Percentiles rank a stretch among this genome's conserved stretches.
These are phyloP conservation scores for Erythrolamprus reginae DNA, from an alignment of 2,113 vertebrate genomes.

Conservation along the genomic window DNA sequence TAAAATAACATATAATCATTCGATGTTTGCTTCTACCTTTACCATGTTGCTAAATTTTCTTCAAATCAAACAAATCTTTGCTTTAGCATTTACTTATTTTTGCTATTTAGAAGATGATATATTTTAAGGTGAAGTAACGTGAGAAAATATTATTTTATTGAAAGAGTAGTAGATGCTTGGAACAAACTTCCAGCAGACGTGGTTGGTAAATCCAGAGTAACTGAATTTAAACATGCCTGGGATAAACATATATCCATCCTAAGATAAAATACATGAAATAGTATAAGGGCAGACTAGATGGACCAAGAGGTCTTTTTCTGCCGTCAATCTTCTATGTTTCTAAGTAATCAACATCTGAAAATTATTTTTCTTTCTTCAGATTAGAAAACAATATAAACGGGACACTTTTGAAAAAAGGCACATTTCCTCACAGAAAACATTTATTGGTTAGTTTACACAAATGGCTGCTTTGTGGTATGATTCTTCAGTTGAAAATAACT, in stretches of 20 bases:
- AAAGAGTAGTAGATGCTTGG: no score
- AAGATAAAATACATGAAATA: no score
- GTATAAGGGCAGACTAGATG: no score
- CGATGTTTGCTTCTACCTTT: not conserved
- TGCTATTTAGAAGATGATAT: not conserved
- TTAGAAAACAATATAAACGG: not conserved
- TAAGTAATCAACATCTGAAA: not conserved
- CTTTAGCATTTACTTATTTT: not conserved
- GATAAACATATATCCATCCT: no score
- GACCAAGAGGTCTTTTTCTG: no score
- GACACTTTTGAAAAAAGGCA: not conserved
- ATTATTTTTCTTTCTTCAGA: not conserved
- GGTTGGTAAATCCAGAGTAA: no score
- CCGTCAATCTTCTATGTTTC: no score
- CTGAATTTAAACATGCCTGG: no score
- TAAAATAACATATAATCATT: not conserved
- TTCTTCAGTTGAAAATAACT: not conserved
- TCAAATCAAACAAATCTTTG: not conserved
- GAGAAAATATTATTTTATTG: no score
- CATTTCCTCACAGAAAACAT: not conserved
- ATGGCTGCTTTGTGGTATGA: not conserved
- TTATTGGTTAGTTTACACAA: not conserved
- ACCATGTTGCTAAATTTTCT: not conserved
- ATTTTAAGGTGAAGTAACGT: no score
- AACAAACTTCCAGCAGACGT: no score